These are phyloP conservation scores for Melanargia galathea DNA, from an alignment of 2,888 invertebrate genomes.

Conservation along the genomic window DNA sequence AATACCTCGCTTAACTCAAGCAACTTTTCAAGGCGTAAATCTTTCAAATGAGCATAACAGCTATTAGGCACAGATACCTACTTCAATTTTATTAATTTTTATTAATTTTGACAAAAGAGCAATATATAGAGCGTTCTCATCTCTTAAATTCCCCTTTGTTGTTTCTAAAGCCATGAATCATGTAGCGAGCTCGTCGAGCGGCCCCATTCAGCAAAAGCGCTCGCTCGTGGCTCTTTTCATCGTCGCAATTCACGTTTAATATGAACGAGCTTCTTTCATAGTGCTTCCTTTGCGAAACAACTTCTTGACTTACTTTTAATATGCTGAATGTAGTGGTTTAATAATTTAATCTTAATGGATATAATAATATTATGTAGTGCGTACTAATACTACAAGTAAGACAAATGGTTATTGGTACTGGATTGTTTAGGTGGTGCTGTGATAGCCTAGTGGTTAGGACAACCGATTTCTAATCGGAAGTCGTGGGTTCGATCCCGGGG, in stretches of 20 bases:
- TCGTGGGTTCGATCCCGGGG: no score
- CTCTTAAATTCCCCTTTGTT: conserved; percentile 22
- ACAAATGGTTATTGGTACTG: no score
- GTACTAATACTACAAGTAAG: no score
- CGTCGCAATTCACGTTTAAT: conserved; percentile 15
- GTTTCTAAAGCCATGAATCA: conserved; percentile 16
- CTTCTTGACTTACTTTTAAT: conserved; percentile 11
- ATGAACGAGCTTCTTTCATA: conserved; percentile 30
- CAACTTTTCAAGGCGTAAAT: background rate
- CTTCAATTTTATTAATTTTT: no score
- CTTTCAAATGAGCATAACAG: no score
- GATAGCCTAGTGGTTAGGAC: no score
- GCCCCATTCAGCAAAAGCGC: conserved; percentile 21
- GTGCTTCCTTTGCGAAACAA: conserved; percentile 5
- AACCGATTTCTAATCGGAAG: no score
- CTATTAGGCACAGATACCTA: no score
- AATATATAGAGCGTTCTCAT: background rate
- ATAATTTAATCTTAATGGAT: background rate
- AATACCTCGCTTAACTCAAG: no score
- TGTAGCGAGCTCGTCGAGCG: conserved; percentile 15
- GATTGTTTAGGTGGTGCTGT: no score
- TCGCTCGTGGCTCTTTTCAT: conserved; percentile 25
- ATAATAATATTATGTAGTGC: no score
- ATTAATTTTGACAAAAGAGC: background rate
- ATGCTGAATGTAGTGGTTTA: background rate